Base-by-base conservation (phyloP, 2,888 invertebrate genomes). In the Ormyrus rosae region DNA sequence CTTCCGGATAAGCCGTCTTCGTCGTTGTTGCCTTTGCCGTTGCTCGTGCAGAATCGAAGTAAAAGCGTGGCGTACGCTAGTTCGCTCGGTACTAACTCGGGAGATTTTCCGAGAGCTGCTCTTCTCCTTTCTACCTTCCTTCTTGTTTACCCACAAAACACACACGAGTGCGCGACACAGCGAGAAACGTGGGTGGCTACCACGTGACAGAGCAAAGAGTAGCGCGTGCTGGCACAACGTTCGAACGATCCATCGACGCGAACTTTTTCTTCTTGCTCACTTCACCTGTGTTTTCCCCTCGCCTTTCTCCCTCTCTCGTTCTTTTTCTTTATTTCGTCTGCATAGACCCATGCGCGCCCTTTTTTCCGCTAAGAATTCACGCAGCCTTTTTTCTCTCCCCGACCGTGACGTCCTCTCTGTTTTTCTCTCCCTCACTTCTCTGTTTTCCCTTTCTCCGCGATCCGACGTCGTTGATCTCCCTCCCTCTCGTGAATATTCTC, bases 111-210 rank as follows among this genome's bases (percentile, higher is more conserved):
- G 34, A 34, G n/a, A 46, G 60, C 68, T 70, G 56, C 71, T 46
- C 50, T 45, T 65, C 61, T 61, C 34, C 61, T 56, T 48, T 64
- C 75, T 73, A 69, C 73, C 78, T 82, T 82, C 74, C 78, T 82
- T 84, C 82, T 81, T 81, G 90, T 90, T 91, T 91, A 91, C 89
- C 90, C 88, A 90, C 89, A 90, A 91, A 80, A 64, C 75, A 61
- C 67, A 75, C 64, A 76, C 68, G 68, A 67, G 70, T 58, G 65
- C 58, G 45, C 90, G 90, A 89, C 90, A 89, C 89, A 89, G 89
- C 58, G 60, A 34, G 34, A 81, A 91, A 91, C 90, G 91, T 91
- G 91, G 90, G 90, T 89, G 90, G 89, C 85, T 88, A 86, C 87
- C 89, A 90, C 90, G 89, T 88, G 89, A 89, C 85, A 69, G 56